Percentiles rank a stretch among this genome's conserved stretches.
These are phyloP conservation scores for Melanerpes formicivorus DNA, from an alignment of 2,113 vertebrate genomes.

Conservation along the genomic window DNA sequence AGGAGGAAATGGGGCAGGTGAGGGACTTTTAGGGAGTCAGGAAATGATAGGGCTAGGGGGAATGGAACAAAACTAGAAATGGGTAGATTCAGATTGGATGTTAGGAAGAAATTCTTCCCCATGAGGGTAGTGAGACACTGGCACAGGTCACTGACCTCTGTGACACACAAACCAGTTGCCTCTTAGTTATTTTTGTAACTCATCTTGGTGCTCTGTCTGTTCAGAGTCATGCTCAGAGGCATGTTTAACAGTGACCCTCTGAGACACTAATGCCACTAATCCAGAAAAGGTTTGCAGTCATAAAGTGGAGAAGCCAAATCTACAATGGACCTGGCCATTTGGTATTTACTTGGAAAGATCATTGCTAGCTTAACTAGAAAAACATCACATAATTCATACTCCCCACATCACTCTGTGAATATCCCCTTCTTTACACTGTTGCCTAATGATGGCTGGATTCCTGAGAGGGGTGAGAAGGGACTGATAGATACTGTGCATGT, in stretches of 20 bases:
- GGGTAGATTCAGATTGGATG: too few relatives aligned
- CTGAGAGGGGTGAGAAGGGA: neutral
- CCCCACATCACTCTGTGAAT: neutral
- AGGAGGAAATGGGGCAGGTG: too few relatives aligned
- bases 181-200: neutral
- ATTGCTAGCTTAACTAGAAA: neutral
- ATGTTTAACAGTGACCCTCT: fast-evolving
- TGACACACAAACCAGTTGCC: neutral
- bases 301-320: neutral
- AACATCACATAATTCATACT: neutral
- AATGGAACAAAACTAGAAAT: too few relatives aligned
- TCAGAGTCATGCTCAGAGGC: neutral
- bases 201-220: neutral
- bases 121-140: too few relatives aligned
- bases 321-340: neutral
- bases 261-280: neutral
- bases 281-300: neutral
- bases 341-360: neutral
- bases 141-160: neutral
- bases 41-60: too few relatives aligned
- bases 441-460: neutral
- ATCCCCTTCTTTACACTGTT: neutral
- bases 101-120: too few relatives aligned
- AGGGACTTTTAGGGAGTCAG: too few relatives aligned
- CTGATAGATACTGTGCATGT: neutral